Percentiles rank a stretch among this genome's conserved stretches.
Conservation (phyloP, 2,797 vertebrate species). For the Graptemys geographica region DNA sequence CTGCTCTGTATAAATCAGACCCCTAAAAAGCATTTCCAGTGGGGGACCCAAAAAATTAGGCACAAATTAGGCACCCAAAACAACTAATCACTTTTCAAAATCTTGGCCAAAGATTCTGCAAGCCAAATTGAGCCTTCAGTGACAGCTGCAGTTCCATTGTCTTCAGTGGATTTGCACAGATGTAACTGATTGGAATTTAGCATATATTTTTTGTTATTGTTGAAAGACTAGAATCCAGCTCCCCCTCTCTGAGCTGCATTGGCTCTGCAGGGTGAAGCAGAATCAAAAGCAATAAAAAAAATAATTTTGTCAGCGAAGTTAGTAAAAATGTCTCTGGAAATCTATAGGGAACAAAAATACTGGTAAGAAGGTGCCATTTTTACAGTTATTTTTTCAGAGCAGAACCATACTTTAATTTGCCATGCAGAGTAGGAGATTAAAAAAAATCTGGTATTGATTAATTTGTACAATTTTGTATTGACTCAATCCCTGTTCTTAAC, state of each 20-base stretch:
- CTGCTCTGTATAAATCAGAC: not conserved
- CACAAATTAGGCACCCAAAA: not conserved
- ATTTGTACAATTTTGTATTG: not conserved
- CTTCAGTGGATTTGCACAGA: not conserved
- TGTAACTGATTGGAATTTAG: not conserved
- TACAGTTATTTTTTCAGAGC: not conserved
- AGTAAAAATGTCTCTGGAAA: not conserved
- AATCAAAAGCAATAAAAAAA: not conserved
- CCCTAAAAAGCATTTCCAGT: not conserved
- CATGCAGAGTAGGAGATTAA: not conserved
- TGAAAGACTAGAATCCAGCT: not conserved
- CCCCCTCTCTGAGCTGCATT: not conserved
- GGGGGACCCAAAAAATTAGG: not conserved
- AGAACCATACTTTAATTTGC: not conserved
- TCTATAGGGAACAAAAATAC: not conserved
- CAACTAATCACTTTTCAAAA: not conserved
- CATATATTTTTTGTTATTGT: not conserved
- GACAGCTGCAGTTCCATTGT: not conserved
- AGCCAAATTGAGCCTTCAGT: not conserved
- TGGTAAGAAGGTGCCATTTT: not conserved
- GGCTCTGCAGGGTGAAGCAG: conserved; percentile 14
- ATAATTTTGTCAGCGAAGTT: not conserved
- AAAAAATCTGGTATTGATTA: fast-evolving
- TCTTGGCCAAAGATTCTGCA: not conserved
- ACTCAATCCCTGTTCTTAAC: not conserved